Conservation (phyloP, 2,888 invertebrate genomes). For the Tenodera sinensis region DNA sequence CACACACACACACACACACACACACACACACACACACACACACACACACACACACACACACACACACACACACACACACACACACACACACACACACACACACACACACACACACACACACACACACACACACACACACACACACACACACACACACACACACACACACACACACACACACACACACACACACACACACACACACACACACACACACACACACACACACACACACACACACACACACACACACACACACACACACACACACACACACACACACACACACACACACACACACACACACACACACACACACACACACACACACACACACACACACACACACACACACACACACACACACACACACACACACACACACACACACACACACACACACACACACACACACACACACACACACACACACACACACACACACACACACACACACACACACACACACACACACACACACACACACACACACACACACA, state of each 20-base stretch:
- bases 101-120: neutral
- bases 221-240: constrained; percentile 14
- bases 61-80: neutral
- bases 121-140: constrained; percentile 22
- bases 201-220: constrained; percentile 18
- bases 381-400: neutral
- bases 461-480: neutral
- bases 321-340: neutral
- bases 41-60: neutral
- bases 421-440: neutral
- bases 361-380: neutral
- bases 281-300: constrained; percentile 14
- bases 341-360: constrained; percentile 10
- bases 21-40: neutral
- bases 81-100: neutral
- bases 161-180: constrained; percentile 14
- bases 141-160: constrained; percentile 23
- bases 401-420: neutral
- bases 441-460: neutral
- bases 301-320: constrained; percentile 12
- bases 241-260: constrained; percentile 16
- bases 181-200: constrained; percentile 12
- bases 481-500: neutral
- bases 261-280: constrained; percentile 15
- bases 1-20: neutral